Base-by-base conservation (phyloP, 2,888 invertebrate genomes). In the Caenorhabditis sp. region DNA sequence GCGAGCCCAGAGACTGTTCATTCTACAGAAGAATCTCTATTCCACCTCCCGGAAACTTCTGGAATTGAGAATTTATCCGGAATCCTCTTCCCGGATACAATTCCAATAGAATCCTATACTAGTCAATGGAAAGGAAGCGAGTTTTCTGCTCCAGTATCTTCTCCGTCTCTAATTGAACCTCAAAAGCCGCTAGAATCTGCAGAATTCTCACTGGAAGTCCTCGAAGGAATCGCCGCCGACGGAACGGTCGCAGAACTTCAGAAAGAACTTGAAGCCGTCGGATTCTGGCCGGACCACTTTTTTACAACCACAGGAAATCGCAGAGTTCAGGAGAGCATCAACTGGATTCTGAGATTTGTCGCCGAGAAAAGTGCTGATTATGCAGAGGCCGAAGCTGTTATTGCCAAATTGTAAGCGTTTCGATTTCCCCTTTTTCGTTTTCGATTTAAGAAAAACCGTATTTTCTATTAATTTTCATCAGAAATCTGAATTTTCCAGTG, bases 271-370 rank as follows among this genome's bases (percentile, higher is more conserved):
- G 52, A 45, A 26, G 43, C 52, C 11, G 30, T 68, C 9, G 68
- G 48, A 43, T 11, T 30, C 15, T 75, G 75, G 75, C 75, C 75
- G 11, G 68, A 75, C 11, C 62, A 63, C 32, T n/a, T 75, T 13
- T 75, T 75, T n/a, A n/a, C n/a, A n/a, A n/a, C n/a, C 24, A 50
- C 52, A 6, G 68, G 50, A 43, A 55, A 75, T 35, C 13, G 52
- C 26, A 26, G 26, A 24, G 2, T 27, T 7, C 6, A 27, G n/a
- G 17, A 7, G 17, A 50, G 45, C 15, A 45, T 35, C 9, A 62
- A 56, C 15, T 7, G 26, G 1, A 37, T 76, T 58, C 39, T 76
- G 8, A 41, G 75, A 53, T 70, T 46, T 41, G 24, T 56, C 37
- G 56, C 48, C 9, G 56, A 62, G 9, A 61, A 62, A 6, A 30